These are phyloP conservation scores for Tuberolachnus salignus DNA, from an alignment of 2,888 invertebrate species.

Conservation along the genomic window DNA sequence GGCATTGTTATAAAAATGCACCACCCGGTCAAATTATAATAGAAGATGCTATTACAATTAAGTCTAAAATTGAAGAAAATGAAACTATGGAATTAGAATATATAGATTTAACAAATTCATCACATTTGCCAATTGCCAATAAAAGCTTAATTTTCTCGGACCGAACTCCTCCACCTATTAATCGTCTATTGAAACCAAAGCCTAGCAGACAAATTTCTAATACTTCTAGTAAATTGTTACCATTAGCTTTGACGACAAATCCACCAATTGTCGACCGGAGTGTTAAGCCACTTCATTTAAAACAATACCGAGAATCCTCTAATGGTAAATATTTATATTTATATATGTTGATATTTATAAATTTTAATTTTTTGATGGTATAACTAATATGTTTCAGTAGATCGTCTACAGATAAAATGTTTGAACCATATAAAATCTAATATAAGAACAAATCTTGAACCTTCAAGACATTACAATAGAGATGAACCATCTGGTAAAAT, in stretches of 20 bases:
- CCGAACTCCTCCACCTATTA: slow-evolving; percentile 74
- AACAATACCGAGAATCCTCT: slow-evolving; percentile 52
- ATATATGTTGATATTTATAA: neutral
- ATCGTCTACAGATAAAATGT: slow-evolving; percentile 62
- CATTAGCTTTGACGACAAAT: slow-evolving; percentile 60
- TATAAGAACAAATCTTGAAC: slow-evolving; percentile 67
- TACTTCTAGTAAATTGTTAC: slow-evolving; percentile 63
- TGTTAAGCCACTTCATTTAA: slow-evolving; percentile 61
- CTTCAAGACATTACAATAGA: slow-evolving; percentile 60
- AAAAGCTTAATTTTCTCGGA: slow-evolving; percentile 49
- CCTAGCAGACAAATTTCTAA: slow-evolving; percentile 70
- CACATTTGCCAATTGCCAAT: slow-evolving; percentile 65
- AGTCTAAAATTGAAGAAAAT: slow-evolving; percentile 62
- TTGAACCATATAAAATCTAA: slow-evolving; percentile 62
- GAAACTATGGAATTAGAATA: slow-evolving; percentile 62
- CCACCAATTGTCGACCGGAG: slow-evolving; percentile 63
- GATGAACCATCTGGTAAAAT: slow-evolving; percentile 58
- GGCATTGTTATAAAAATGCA: slow-evolving; percentile 71
- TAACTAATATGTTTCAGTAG: slow-evolving; percentile 61
- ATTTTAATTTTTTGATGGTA: slow-evolving; percentile 13
- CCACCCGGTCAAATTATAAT: slow-evolving; percentile 64
- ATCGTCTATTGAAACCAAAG: slow-evolving; percentile 73
- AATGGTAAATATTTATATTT: slow-evolving; percentile 30
- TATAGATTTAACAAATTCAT: slow-evolving; percentile 65
- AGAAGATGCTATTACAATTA: slow-evolving; percentile 65